phyloP scores from a whole-genome alignment of 2,113 vertebrate genomes.

The Litocranius walleri region DNA sequence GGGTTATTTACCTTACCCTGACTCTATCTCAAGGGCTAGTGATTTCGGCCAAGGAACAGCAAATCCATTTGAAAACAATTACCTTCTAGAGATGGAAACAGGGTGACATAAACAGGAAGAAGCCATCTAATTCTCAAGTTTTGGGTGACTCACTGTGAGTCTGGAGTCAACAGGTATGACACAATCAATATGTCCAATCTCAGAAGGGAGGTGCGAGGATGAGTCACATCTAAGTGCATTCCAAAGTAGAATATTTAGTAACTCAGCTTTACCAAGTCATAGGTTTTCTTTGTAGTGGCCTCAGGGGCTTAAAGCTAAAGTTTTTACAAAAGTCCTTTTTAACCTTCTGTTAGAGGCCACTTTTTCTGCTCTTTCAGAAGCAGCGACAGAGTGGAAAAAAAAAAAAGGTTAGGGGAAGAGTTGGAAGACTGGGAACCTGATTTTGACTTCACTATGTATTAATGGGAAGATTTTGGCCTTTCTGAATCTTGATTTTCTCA shows the following conservation, averaged over 20 bases:
- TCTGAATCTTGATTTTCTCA: background rate
- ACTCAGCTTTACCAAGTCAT: background rate
- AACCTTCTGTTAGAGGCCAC: background rate
- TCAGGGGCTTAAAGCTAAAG: background rate
- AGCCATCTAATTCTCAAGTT: background rate
- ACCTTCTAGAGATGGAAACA: background rate
- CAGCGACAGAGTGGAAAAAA: background rate
- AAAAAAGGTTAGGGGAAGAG: background rate
- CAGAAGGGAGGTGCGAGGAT: background rate
- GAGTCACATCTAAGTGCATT: background rate
- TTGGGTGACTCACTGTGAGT: background rate
- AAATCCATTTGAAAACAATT: background rate
- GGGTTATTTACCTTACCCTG: background rate
- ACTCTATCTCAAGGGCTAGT: background rate
- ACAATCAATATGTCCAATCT: background rate
- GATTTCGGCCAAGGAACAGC: background rate
- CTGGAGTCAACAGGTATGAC: background rate
- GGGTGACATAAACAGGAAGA: constrained; percentile 17
- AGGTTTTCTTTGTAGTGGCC: background rate
- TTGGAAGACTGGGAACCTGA: background rate
- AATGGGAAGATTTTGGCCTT: background rate
- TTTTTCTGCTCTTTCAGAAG: background rate
- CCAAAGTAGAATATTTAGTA: background rate
- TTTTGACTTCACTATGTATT: background rate
- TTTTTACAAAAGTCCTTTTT: background rate